Evolutionary conservation across 2,113 vertebrate species (phyloP).

Genomic region (Pardalotus punctatus): DNA sequence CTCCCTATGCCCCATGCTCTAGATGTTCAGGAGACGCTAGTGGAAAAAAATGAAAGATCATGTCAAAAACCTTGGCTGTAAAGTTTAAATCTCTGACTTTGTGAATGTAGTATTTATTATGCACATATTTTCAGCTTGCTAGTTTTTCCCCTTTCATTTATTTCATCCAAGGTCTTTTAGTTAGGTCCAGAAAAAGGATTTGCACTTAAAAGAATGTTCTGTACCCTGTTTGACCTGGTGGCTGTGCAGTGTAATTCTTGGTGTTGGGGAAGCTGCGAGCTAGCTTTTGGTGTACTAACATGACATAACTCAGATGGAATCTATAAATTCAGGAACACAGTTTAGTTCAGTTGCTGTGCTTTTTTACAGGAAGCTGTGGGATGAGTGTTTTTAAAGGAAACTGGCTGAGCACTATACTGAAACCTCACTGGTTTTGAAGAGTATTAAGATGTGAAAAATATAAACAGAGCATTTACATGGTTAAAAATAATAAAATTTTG

Average conservation of each 20-base stretch:
- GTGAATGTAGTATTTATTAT: background rate
- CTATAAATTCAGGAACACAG: background rate
- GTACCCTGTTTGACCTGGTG: fast-evolving
- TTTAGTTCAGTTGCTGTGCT: background rate
- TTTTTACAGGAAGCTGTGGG: background rate
- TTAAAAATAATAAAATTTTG: background rate
- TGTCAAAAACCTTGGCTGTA: background rate
- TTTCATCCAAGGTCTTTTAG: background rate
- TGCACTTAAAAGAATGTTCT: background rate
- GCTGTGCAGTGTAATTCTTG: background rate
- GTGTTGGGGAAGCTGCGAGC: background rate
- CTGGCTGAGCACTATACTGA: background rate
- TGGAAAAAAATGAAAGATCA: background rate
- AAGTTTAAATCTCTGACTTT: background rate
- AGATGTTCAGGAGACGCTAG: background rate
- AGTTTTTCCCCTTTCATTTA: background rate
- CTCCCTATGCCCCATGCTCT: fast-evolving
- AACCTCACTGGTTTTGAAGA: background rate
- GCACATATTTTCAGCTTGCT: background rate
- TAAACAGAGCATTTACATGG: background rate
- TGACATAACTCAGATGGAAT: background rate
- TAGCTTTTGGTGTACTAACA: fast-evolving
- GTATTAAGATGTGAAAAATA: background rate
- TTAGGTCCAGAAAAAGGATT: background rate
- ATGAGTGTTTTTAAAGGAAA: background rate